Evolutionary conservation across 2,888 invertebrate species (phyloP).

Genomic region (Phorcus lineatus): DNA sequence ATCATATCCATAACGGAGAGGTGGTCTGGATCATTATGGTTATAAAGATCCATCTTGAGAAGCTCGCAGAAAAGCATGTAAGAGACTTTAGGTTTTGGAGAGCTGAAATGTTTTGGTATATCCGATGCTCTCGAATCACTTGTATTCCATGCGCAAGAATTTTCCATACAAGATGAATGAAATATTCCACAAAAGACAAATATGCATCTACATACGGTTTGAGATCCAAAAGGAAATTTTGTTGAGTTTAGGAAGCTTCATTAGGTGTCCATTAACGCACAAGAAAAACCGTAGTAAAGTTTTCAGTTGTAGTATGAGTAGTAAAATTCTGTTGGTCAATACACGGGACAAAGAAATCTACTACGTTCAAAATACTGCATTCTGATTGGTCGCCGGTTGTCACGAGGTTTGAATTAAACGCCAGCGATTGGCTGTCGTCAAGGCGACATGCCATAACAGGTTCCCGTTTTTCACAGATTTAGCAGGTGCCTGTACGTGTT

Average conservation of each 20-base stretch:
- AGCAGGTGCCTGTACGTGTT: slow-evolving; percentile 36
- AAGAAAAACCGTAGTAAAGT: slow-evolving; percentile 28
- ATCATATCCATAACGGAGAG: slow-evolving; percentile 42
- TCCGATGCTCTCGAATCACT: slow-evolving; percentile 6
- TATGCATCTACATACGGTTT: neutral
- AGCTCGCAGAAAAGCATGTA: neutral
- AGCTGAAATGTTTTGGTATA: neutral
- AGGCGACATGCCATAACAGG: slow-evolving; percentile 29
- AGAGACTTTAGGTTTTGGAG: neutral
- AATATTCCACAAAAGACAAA: slow-evolving; percentile 1
- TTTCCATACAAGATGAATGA: slow-evolving; percentile 12
- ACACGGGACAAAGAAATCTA: slow-evolving; percentile 61
- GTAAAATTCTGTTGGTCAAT: slow-evolving; percentile 57
- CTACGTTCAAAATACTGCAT: slow-evolving; percentile 56
- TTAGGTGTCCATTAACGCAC: neutral
- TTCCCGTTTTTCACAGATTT: slow-evolving; percentile 22
- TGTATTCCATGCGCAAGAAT: slow-evolving; percentile 2
- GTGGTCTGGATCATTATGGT: slow-evolving; percentile 25
- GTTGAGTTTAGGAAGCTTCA: neutral
- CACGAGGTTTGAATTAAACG: slow-evolving; percentile 42
- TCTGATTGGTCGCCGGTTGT: slow-evolving; percentile 51
- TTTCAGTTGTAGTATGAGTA: slow-evolving; percentile 54
- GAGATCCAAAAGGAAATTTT: neutral
- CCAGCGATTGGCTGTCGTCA: slow-evolving; percentile 33
- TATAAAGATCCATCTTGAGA: slow-evolving; percentile 33